Base-by-base conservation (phyloP, 2,113 vertebrate species). In the Onychorhynchus coronatus region DNA sequence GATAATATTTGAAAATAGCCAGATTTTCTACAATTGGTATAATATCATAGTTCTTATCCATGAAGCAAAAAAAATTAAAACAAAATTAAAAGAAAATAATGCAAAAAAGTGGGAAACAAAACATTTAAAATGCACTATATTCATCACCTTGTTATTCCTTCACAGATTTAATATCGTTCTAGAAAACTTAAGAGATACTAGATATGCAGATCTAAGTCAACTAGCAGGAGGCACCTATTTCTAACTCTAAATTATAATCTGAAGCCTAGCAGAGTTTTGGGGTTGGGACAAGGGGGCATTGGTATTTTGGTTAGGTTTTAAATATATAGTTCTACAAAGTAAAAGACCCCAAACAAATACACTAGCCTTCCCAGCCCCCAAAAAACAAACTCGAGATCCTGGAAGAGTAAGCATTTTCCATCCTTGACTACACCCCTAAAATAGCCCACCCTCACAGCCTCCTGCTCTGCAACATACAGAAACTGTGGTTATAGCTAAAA, bases 311-410 rank as follows among this genome's bases (percentile, higher is more conserved):
- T 55, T 68, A 44, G 18, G 6, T 71, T 88, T 67, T 68, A 58
- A 72, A 53, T 35, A 61, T 17, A 66, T 3, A 56, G 7, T 16
- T 35, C 41, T 73, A 74, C 27, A 61, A 82, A 67, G 11, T 61
- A 12, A 49, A 86, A 83, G 37, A 2, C 6, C n/a, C n/a, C n/a
- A 62, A 65, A 33, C 2, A 14, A 58, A 39, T 55, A 61, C 11
- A 70, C 8, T 16, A 73, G 11, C 8, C 1, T 4, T 10, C 35
- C 0, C 24, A 9, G 5, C 8, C 20, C 33, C 56, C 8, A 27
- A 44, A 87, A 83, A 58, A 14, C 33, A 44, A 90, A 72, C 17
- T 47, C 28, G 33, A 89, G 56, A 65, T n/a, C 25, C 56, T 44
- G 4, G 58, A 87, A 35, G 20, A 65, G 12, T 7, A 72, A 39